Base-by-base conservation (phyloP, 92 coral and sea anemone species). In the Palythoa caribaeorum region DNA sequence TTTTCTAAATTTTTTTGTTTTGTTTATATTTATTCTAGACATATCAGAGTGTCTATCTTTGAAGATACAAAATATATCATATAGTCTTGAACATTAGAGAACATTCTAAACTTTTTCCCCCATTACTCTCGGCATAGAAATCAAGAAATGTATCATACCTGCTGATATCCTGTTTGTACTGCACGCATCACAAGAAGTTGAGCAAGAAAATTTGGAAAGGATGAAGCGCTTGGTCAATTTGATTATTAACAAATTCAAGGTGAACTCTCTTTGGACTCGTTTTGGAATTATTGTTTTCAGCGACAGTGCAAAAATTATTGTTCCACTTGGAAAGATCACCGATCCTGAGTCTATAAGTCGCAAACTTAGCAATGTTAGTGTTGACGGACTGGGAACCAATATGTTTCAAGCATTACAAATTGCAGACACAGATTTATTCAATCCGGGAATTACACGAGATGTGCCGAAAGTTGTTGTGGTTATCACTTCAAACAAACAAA, bases 121-220 rank as follows among this genome's bases (percentile, higher is more conserved):
- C 0, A 17, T 59, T 19, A 3, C 78, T 1, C 54, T 37, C 38
- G 9, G 36, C 36, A 17, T 35, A 73, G 78, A 44, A 3, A 44
- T 73, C 55, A 73, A 73, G 78, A 40, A 50, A 44, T 73, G 78
- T n/a, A 13, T 14, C 13, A 15, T 16, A 7, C 78, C 78, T 15
- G 78, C 16, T 37, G 78, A 73, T 35, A 73, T 73, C 9, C 19
- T 73, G 28, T 73, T 73, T 13, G 54, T 73, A 39, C 20, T 73
- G 15, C 55, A 44, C 53, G 78, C 78, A 73, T 73, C 78, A 9
- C 54, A 73, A 44, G 53, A 73, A 14, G 19, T 73, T n/a, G 78
- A 73, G 28, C 78, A 73, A 44, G 78, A 44, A 2, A 73, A 73
- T 50, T 73, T 73, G 35, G 52, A 73, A 50, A 73, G 78, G 78